A percentile compares a stretch with the other conserved stretches of the same genome.
Conservation (phyloP, 2,888 invertebrate genomes). For the Chloromyia formosa region DNA sequence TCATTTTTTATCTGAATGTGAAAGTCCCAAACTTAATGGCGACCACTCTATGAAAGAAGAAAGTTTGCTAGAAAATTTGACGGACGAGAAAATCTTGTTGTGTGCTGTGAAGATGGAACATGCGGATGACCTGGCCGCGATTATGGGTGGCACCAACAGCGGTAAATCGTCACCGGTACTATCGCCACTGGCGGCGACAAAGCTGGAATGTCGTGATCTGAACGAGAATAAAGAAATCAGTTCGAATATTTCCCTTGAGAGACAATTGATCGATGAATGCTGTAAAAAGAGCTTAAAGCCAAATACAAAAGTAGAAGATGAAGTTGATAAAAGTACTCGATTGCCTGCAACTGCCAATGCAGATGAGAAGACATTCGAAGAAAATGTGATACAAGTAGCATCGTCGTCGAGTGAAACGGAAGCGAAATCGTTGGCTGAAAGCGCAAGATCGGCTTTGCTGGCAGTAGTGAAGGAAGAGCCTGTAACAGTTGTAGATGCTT, state of each 20-base stretch:
- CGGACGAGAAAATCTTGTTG: slow-evolving; percentile 54
- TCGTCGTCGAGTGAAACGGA: slow-evolving; percentile 24
- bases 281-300: slow-evolving; percentile 48
- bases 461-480: slow-evolving; percentile 25
- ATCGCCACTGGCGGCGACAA: slow-evolving; percentile 1
- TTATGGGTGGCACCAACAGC: slow-evolving; percentile 45
- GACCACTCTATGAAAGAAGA: slow-evolving; percentile 57
- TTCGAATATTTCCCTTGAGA: slow-evolving; percentile 46
- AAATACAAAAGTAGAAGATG: slow-evolving; percentile 42
- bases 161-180: slow-evolving; percentile 16
- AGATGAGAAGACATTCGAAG: slow-evolving; percentile 40
- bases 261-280: slow-evolving; percentile 48
- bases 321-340: slow-evolving; percentile 20
- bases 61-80: slow-evolving; percentile 47
- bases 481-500: not conserved
- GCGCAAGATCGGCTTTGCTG: slow-evolving; percentile 48
- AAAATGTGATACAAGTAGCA: slow-evolving; percentile 42
- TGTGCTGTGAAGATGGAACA: slow-evolving; percentile 48
- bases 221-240: slow-evolving; percentile 50
- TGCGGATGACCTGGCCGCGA: slow-evolving; percentile 41
- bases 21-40: slow-evolving; percentile 57
- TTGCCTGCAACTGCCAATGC: slow-evolving; percentile 1
- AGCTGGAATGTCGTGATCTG: slow-evolving; percentile 44
- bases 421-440: slow-evolving; percentile 49
- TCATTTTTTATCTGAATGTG: slow-evolving; percentile 53